Base-by-base conservation (phyloP, 1,140 invertebrate genomes). In the Trachelipus rathkii region DNA sequence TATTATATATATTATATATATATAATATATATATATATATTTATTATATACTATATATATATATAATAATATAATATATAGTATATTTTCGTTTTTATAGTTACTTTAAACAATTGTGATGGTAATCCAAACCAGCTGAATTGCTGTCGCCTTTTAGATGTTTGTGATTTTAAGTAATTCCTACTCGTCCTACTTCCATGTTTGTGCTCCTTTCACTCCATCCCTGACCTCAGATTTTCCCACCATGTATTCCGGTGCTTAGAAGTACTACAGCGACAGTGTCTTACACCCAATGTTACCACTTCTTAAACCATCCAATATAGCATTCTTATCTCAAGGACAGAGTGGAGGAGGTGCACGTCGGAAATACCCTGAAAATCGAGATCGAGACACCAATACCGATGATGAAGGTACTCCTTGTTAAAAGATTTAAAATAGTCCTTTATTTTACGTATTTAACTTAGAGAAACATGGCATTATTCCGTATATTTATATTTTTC, bases 111-210 rank as follows among this genome's bases (percentile, higher is more conserved):
- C n/a, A n/a, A n/a, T n/a, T n/a, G n/a, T 4, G 89, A 90, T 79
- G 95, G 95, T 82, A 96, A 95, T 66, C 95, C 95, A 71, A 92
- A 92, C 13, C 90, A 95, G 10, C 90, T 93, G 83, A 95, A 98
- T 87, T 87, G 98, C 76, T 89, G 98, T 78, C 89, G 91, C 60
- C 87, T 97, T 72, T 87, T 98, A 75, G 95, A 97, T 82, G 94
- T 96, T 81, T 98, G 94, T 87, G 95, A 98, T 85, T 87, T 97
- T 77, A 92, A n/a, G 91, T 80, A 92, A 91, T 84, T 93, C 92
- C 81, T 88, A 91, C 81, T 92, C 91, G 83, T 92, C 92, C 33
- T 95, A 93, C 10, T 93, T 93, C 43, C 93, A 92, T 84, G 90
- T 94, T 81, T 94, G n/a, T n/a, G n/a, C 92, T 82, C 93, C 93